Conservation (phyloP, 2,888 invertebrate species). For the Monochamus alternatus region DNA sequence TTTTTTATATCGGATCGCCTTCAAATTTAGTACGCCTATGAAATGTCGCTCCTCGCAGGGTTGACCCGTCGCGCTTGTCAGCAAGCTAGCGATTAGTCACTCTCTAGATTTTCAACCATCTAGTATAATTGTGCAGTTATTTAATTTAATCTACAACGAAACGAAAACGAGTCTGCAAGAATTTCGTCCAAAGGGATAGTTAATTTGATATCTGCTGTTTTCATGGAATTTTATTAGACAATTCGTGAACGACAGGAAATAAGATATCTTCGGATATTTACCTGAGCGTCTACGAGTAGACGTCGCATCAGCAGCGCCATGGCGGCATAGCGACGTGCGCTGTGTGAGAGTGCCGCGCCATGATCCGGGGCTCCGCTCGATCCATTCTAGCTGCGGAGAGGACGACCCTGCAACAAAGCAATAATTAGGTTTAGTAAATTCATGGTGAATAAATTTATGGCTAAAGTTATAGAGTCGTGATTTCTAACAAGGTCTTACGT, state of each 20-base stretch:
- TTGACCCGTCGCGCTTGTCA: too few species aligned
- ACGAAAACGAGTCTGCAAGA: background rate
- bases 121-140: too few species aligned
- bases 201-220: background rate
- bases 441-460: too few species aligned
- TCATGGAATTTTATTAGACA: slow-evolving; percentile 8
- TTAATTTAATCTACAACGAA: too few species aligned
- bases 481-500: too few species aligned
- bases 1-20: too few species aligned
- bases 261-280: slow-evolving; percentile 65
- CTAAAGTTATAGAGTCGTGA: too few species aligned
- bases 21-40: too few species aligned
- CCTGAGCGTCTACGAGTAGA: slow-evolving; percentile 90
- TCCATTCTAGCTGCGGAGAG: slow-evolving; percentile 25
- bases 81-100: too few species aligned
- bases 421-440: background rate
- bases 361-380: slow-evolving; percentile 34
- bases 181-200: background rate
- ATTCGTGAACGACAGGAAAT: background rate
- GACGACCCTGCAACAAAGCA: slow-evolving; percentile 28
- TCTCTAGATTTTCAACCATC: too few species aligned
- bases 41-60: too few species aligned
- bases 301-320: slow-evolving; percentile 91
- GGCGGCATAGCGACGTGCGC: slow-evolving; percentile 79
- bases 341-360: slow-evolving; percentile 67